Percentiles rank a stretch among this genome's conserved stretches.
These are phyloP conservation scores for Brachyopa scutellaris DNA, from an alignment of 2,888 invertebrate species.

Conservation along the genomic window DNA sequence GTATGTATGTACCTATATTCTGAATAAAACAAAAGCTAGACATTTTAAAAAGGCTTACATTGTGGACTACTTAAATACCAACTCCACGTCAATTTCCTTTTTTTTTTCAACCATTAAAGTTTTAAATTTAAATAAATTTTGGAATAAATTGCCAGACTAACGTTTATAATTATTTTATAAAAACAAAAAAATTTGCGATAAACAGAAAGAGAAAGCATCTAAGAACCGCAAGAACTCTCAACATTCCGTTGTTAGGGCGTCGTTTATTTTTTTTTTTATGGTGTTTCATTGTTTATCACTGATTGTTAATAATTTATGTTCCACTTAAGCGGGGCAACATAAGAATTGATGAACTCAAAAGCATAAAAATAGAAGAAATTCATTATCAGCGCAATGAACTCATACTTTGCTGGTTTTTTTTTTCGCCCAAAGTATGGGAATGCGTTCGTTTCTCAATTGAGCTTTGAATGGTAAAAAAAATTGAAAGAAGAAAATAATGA, in stretches of 20 bases:
- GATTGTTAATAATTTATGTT: constrained; percentile 15
- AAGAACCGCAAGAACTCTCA: background rate
- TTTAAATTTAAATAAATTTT: too few species aligned
- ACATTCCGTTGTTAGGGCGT: background rate
- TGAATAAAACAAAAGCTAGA: too few species aligned
- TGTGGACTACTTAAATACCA: too few species aligned
- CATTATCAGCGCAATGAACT: constrained; percentile 38
- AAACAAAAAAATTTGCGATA: background rate
- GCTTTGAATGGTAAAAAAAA: background rate
- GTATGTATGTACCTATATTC: too few species aligned
- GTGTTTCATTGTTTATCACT: background rate
- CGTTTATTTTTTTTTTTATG: background rate
- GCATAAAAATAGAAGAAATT: background rate
- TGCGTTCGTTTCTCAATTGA: constrained; percentile 3
- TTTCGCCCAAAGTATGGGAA: background rate
- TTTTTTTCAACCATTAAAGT: too few species aligned
- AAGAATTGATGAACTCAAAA: background rate
- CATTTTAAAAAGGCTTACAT: too few species aligned
- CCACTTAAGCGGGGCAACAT: background rate
- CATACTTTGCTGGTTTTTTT: constrained; percentile 12
- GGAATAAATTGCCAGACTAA: too few species aligned
- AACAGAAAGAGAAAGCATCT: background rate
- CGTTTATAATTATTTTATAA: too few species aligned
- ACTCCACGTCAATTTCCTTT: too few species aligned
- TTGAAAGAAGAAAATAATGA: constrained; percentile 10